These are phyloP conservation scores for Ceratina australensis DNA, from an alignment of 1,140 invertebrate species.

Conservation along the genomic window DNA sequence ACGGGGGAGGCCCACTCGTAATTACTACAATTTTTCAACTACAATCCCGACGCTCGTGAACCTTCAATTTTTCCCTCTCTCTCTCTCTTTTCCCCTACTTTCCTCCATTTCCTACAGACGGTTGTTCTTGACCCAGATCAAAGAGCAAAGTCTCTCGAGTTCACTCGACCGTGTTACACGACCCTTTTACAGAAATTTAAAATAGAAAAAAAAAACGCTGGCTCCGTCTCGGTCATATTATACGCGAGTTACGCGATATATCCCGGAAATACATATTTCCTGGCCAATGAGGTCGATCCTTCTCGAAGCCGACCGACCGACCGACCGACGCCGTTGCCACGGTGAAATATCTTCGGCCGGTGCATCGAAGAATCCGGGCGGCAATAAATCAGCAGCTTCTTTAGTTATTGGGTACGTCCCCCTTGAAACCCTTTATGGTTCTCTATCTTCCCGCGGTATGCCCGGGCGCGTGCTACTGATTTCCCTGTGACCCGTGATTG, in stretches of 20 bases:
- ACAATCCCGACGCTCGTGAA: background rate
- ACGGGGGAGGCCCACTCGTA: background rate
- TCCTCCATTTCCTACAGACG: background rate
- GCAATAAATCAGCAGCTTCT: constrained; percentile 52
- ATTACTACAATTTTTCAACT: constrained; percentile 22
- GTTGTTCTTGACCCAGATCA: constrained; percentile 14
- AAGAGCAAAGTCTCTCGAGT: background rate
- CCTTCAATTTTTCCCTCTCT: background rate
- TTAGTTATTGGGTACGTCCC: constrained; percentile 39
- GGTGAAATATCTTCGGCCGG: constrained; percentile 28
- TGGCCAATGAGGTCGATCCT: background rate
- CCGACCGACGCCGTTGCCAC: background rate
- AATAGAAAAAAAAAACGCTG: constrained; percentile 1
- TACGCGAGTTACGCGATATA: background rate
- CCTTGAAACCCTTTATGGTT: constrained; percentile 10
- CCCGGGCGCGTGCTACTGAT: constrained; percentile 23
- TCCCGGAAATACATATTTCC: background rate
- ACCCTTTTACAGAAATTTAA: constrained; percentile 9
- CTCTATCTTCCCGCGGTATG: constrained; percentile 12
- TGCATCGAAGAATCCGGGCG: constrained; percentile 35
- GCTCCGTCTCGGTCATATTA: background rate
- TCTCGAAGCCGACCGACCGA: background rate
- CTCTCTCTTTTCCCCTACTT: background rate
- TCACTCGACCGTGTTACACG: background rate
- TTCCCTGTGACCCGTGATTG: constrained; percentile 1